Evolutionary conservation across 2,888 invertebrate genomes (phyloP), one percentile per base, ranked within the genome.

Genomic region (Halictus ligatus): DNA sequence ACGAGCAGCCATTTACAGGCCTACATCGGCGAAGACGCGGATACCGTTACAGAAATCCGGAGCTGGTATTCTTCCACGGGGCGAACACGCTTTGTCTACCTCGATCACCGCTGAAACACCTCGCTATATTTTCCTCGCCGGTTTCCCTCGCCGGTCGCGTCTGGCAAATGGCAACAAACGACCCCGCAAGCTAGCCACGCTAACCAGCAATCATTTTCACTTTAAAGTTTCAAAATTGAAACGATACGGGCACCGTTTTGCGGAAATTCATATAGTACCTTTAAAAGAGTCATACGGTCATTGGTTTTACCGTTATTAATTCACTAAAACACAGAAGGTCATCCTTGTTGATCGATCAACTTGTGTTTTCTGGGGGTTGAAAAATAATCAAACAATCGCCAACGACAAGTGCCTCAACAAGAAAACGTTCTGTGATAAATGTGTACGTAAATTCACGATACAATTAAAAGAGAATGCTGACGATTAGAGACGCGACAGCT

Each of bases 41-140:
- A 10, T 81, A 74, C 77, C 81, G 77, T 81, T 81, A 84, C 48
- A 13, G 77, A 81, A 69, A 78, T 78, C 77, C 74, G 40, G 64
- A 25, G 54, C 50, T 40, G 54, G 15, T 50, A 71, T 69, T 69
- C 21, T 69, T 69, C 69, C 21, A 43, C 13, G 21, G 21, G 69
- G 43, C 21, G 54, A 6, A 29, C 21, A 35, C 67, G 67, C 67
- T 67, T 67, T 21, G 67, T 67, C 35, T 67, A 21, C 18, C 67
- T 29, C 35, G 67, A 67, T 67, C 67, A 29, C 29, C 8, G 35
- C 54, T 54, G 54, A n/a, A 21, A 67, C 29, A 10, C 35, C 10
- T 67, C 67, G 18, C 21, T 18, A 35, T 67, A 67, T 67, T 67
- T 35, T 21, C 35, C 67, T 48, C 13, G 40, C 25, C 13, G 64